A percentile compares a stretch with the other conserved stretches of the same genome.
Evolutionary conservation across 2,113 vertebrate genomes (phyloP).

Genomic region (Tragelaphus scriptus): DNA sequence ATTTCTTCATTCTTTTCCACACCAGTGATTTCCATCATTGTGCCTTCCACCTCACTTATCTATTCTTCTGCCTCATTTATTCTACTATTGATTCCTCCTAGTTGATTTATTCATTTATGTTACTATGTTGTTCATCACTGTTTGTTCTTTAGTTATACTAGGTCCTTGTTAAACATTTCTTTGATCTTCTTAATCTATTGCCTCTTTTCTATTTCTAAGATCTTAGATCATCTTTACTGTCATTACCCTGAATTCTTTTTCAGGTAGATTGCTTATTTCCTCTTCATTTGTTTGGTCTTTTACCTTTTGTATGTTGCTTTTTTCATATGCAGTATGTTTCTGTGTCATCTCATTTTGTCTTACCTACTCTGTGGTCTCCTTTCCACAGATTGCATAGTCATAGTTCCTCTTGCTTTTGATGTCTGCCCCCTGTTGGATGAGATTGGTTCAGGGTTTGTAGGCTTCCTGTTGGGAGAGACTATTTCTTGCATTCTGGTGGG

Average conservation of each 20-base stretch:
- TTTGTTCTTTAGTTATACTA: neutral
- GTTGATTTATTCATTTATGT: neutral
- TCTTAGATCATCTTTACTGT: neutral
- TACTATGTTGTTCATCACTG: neutral
- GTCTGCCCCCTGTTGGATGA: neutral
- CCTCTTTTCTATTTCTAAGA: neutral
- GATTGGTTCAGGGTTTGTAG: neutral
- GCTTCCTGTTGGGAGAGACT: neutral
- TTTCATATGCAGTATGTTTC: neutral
- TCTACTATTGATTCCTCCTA: neutral
- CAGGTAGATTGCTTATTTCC: neutral
- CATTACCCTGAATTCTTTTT: neutral
- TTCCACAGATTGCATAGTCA: neutral
- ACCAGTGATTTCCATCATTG: neutral
- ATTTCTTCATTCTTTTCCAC: neutral
- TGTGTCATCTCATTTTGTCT: neutral
- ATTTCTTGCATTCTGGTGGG: neutral
- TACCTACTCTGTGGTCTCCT: neutral
- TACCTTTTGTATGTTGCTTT: neutral
- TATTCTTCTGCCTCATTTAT: neutral
- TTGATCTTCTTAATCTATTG: neutral
- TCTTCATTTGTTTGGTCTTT: neutral
- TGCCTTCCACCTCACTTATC: neutral
- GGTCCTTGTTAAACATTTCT: neutral
- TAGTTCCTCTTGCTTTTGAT: neutral